Conservation (phyloP, 2,888 invertebrate genomes). For the Brenthis hecate region DNA sequence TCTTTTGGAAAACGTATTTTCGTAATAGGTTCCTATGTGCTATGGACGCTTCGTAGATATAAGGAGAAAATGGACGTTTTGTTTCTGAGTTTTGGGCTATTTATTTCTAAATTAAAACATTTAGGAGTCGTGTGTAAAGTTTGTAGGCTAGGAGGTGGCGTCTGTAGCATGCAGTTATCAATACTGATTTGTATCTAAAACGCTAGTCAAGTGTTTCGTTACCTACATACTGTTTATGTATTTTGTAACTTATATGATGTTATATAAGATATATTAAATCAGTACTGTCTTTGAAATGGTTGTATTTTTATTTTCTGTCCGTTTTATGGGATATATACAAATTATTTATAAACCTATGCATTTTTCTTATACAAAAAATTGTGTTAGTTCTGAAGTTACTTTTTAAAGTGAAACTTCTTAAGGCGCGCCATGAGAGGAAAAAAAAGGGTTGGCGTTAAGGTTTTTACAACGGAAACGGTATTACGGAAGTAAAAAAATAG, state of each 20-base stretch:
- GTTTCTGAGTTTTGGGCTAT: conserved; percentile 22
- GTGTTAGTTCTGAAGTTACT: no score
- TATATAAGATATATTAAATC: conserved; percentile 77
- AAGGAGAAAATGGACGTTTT: not conserved
- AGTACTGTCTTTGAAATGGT: conserved; percentile 64
- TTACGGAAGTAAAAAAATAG: no score
- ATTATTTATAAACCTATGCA: no score
- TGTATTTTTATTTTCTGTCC: conserved; percentile 8
- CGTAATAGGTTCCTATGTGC: conserved; percentile 39
- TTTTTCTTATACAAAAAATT: no score
- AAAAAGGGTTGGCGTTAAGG: no score
- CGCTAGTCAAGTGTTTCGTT: conserved; percentile 82
- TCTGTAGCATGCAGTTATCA: conserved; percentile 37
- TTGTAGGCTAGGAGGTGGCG: conserved; percentile 29
- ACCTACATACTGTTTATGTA: conserved; percentile 80
- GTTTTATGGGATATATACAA: not conserved
- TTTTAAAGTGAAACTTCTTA: no score
- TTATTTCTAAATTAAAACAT: conserved; percentile 23
- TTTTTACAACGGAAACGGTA: no score
- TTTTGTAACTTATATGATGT: conserved; percentile 77
- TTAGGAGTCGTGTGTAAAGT: conserved; percentile 13
- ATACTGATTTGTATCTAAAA: conserved; percentile 57
- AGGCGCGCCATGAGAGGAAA: no score
- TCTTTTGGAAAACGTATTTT: conserved; percentile 26
- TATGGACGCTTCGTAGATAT: conserved; percentile 31